Base-by-base conservation (phyloP, 37 sponge, comb jelly and placozoan species). In the Halichondria panicea region DNA sequence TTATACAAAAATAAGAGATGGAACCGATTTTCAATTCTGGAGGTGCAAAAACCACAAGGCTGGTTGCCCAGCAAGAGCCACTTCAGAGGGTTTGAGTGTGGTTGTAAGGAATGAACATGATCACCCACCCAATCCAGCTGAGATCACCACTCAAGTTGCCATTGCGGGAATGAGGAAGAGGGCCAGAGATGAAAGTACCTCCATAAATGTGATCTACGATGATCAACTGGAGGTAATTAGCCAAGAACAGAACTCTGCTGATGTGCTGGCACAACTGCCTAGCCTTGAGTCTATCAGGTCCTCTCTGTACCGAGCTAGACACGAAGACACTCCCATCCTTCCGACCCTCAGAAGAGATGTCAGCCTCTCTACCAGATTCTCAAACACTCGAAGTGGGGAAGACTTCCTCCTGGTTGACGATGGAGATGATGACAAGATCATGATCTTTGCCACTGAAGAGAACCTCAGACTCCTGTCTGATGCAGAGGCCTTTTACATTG, bases 401-500 rank as follows among this genome's bases (percentile, higher is more conserved):
- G 65, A 64, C 40, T 64, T 64, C 65, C 65, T 64, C 39, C 65
- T 64, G 39, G 65, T 64, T 64, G 65, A 64, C 35, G n/a, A n/a
- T n/a, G n/a, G n/a, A n/a, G n/a, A n/a, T n/a, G 65, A 64, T 64
- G 65, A 64, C 40, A 64, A 64, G 65, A 64, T 64, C 65, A 8
- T 64, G 39, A 34, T 64, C 65, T 64, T 64, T 64, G 65, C 65
- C 39, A 64, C 65, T 35, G 65, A 64, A 64, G 65, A 64, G 22
- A 64, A 64, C 65, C 65, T 64, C 65, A 64, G 65, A 35, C 65
- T 64, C 35, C 31, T 64, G 40, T 64, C 65, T 64, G n/a, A n/a
- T n/a, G 65, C 65, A 64, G 65, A 64, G 6, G 65, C 65, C 65
- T 64, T 64, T 8, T 64, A 64, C 65, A 64, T 64, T 6, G 65